Percentiles rank a stretch among this genome's conserved stretches.
Evolutionary conservation across 2,888 invertebrate genomes (phyloP).

Genomic region (Eurytoma adleriae): DNA sequence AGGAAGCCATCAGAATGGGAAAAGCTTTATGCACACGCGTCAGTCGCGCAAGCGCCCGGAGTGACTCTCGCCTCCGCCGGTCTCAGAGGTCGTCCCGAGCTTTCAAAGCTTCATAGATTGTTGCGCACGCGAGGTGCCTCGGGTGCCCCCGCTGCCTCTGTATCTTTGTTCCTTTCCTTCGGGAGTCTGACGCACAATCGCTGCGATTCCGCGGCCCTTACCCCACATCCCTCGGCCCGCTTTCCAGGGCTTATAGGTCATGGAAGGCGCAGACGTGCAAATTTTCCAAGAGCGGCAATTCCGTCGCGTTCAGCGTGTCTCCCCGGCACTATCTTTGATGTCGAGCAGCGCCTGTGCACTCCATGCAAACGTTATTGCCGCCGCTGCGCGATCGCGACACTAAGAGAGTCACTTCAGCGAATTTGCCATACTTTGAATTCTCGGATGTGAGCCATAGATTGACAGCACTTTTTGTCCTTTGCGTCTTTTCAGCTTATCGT

Average conservation of each 20-base stretch:
- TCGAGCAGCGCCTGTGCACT: background rate
- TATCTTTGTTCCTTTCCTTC: background rate
- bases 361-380: constrained; percentile 28
- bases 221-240: background rate
- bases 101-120: constrained; percentile 14
- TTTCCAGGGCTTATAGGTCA: constrained; percentile 4
- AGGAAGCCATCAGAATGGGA: constrained; percentile 6
- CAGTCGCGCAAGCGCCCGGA: background rate
- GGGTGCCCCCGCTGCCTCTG: background rate
- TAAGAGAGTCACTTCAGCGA: constrained; percentile 18
- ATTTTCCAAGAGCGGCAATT: background rate
- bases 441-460: background rate
- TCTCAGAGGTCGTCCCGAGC: constrained; percentile 1
- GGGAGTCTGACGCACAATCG: background rate
- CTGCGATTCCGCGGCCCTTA: background rate
- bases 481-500: too few relatives aligned
- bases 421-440: constrained; percentile 23
- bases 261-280: background rate
- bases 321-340: constrained; percentile 26
- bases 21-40: constrained; percentile 1
- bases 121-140: too few relatives aligned
- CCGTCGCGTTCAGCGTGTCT: background rate
- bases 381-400: background rate
- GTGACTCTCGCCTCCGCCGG: background rate
- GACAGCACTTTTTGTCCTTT: too few relatives aligned